These are phyloP conservation scores for Cetoscarus ocellatus DNA, from an alignment of 2,797 vertebrate genomes.

Conservation along the genomic window DNA sequence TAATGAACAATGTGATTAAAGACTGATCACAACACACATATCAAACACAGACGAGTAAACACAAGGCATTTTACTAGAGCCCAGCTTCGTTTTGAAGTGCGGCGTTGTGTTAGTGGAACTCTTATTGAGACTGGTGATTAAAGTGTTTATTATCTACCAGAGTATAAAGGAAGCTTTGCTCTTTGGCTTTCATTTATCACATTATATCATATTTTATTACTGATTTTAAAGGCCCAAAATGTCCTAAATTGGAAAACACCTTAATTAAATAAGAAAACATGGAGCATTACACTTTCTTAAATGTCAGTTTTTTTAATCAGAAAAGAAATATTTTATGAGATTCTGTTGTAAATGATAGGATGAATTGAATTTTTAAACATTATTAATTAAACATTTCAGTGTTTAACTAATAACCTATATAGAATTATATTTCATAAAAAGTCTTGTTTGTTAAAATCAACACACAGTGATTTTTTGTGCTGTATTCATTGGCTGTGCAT, in stretches of 20 bases:
- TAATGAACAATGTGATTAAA: slow-evolving; percentile 50
- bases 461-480: too few species aligned
- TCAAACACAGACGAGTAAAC: slow-evolving; percentile 60
- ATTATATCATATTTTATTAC: too few species aligned
- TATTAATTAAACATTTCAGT: too few species aligned
- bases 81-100: not conserved
- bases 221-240: not conserved
- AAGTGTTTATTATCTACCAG: not conserved
- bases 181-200: too few species aligned
- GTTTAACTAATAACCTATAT: too few species aligned
- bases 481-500: too few species aligned
- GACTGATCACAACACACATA: slow-evolving; percentile 54
- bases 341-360: too few species aligned
- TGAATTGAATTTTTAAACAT: too few species aligned
- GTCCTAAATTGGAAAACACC: too few species aligned
- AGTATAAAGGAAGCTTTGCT: not conserved
- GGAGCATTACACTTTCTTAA: not conserved
- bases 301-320: not conserved
- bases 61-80: slow-evolving; percentile 47
- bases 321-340: not conserved
- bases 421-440: too few species aligned
- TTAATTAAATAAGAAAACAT: not conserved
- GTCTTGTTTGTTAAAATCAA: too few species aligned
- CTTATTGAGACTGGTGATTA: not conserved
- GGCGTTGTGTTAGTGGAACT: not conserved